Evolutionary conservation across 1,140 invertebrate genomes (phyloP).

Genomic region (Diprion similis): DNA sequence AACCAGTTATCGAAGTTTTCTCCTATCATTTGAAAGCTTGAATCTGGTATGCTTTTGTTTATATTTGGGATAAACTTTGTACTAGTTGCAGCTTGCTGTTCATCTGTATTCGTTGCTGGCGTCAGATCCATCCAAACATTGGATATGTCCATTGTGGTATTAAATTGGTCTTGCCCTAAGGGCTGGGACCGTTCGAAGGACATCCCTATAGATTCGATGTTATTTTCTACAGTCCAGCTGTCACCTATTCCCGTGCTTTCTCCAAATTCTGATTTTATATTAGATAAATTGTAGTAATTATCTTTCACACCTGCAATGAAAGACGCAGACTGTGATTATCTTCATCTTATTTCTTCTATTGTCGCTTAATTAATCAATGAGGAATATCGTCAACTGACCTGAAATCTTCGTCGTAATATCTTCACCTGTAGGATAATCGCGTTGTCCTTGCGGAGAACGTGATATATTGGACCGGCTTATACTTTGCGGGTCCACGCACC

Average conservation of each 20-base stretch:
- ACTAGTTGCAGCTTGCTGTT: background rate
- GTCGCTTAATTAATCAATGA: background rate
- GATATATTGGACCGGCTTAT: background rate
- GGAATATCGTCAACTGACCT: constrained; percentile 37
- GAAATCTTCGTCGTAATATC: constrained; percentile 44
- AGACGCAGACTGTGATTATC: background rate
- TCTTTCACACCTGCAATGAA: constrained; percentile 42
- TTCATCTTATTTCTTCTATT: background rate
- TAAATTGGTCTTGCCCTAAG: background rate
- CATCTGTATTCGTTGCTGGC: background rate
- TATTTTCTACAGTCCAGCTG: constrained; percentile 1
- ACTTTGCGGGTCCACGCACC: constrained; percentile 44
- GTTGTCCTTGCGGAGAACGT: constrained; percentile 41
- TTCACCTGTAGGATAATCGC: constrained; percentile 59
- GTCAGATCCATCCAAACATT: background rate
- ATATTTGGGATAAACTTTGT: background rate
- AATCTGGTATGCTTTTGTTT: background rate
- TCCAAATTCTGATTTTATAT: constrained; percentile 3
- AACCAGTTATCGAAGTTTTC: background rate
- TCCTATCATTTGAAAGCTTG: background rate
- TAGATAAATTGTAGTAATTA: constrained; percentile 17
- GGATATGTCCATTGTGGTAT: background rate
- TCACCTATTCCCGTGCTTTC: background rate
- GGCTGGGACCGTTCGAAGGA: background rate
- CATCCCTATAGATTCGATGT: background rate